Evolutionary conservation across 2,797 vertebrate species (phyloP).

Genomic region (Lindbergichthys nudifrons): DNA sequence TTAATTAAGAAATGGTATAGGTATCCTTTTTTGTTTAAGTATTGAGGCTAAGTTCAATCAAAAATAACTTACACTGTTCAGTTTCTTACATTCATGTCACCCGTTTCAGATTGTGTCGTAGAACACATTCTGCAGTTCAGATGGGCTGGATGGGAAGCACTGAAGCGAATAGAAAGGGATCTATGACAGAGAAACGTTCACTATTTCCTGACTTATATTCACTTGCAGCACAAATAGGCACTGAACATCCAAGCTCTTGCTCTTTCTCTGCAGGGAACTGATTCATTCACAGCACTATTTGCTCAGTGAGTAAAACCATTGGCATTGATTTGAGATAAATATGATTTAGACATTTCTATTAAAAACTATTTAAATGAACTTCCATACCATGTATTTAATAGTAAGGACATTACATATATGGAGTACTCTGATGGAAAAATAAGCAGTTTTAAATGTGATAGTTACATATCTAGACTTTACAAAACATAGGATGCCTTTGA

Average conservation of each 20-base stretch:
- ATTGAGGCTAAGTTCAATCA: not conserved
- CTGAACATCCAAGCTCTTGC: not conserved
- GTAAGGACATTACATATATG: not conserved
- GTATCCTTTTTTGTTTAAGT: not conserved
- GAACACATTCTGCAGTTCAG: slow-evolving; percentile 27
- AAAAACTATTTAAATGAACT: not conserved
- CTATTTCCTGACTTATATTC: slow-evolving; percentile 13
- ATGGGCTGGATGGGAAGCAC: slow-evolving; percentile 24
- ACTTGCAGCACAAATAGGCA: not conserved
- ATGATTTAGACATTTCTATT: not conserved
- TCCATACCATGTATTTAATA: not conserved
- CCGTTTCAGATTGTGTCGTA: slow-evolving; percentile 14
- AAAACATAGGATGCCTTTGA: not conserved
- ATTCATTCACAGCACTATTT: not conserved
- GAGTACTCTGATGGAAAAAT: not conserved
- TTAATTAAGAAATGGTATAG: not conserved
- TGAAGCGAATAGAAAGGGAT: slow-evolving; percentile 11
- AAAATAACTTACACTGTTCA: not conserved
- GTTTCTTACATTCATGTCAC: slow-evolving; percentile 28
- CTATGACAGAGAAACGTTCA: slow-evolving; percentile 31
- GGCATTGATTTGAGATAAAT: not conserved
- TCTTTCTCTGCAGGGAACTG: not conserved
- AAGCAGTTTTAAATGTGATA: not conserved
- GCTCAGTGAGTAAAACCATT: not conserved
- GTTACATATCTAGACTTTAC: not conserved